Base-by-base conservation (phyloP, 30 jellyfish, hydroid and myxozoan genomes). In the Haliclystus octoradiatus region DNA sequence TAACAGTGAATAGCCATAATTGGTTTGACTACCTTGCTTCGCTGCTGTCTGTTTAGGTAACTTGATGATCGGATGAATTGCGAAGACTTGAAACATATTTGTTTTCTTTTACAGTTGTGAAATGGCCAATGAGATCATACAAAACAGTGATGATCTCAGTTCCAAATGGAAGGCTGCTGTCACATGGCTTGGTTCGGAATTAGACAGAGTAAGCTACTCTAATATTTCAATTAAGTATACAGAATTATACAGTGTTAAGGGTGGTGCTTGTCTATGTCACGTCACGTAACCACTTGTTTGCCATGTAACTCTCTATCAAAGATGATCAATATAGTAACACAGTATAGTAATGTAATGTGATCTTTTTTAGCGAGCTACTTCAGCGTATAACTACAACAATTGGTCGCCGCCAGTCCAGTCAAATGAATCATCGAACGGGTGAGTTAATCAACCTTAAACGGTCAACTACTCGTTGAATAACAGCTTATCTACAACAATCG, bases 361-460 rank as follows among this genome's bases (percentile, higher is more conserved):
- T n/a, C n/a, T 27, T 65, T 71, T 72, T 35, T 66, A 88, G 97
- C 97, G 97, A 14, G 97, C 97, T 0, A 93, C 97, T 9, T 88
- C 97, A 15, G 97, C 97, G 9, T 88, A 88, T 31, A 88, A 80
- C 69, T 88, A 88, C 84, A 86, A 86, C 72, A 88, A 88, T 66
- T 88, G 97, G 97, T 80, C 94, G 33, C 97, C 97, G 5, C 97
- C 97, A 27, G 79, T 93, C n/a, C 90, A 81, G 52, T 88, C 97
- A 1, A 88, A 88, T 66, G 97, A 88, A 69, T 77, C 94, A 32
- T 88, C 97, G 28, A 88, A 88, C 73, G 97, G 97, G 97, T 88
- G 75, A 30, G 71, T 73, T 62, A 49, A 33, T 22, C 28, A 27
- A 12, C 15, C 12, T 53, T 13, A 5, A 53, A 5, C 30, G 12